Evolutionary conservation across 2,113 vertebrate species (phyloP).

Genomic region (Lontra canadensis): DNA sequence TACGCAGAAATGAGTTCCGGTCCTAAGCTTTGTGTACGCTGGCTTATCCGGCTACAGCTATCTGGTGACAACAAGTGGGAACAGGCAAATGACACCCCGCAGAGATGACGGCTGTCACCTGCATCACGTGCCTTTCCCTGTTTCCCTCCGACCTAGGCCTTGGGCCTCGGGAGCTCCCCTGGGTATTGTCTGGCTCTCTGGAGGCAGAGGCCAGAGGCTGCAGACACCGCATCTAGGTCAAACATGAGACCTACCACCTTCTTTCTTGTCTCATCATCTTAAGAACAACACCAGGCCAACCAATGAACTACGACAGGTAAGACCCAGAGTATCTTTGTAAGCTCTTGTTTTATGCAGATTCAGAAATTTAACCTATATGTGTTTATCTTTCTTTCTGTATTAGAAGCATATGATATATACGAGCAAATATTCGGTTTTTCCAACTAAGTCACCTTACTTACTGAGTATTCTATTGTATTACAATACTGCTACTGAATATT

Average conservation of each 20-base stretch:
- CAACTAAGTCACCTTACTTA: not conserved
- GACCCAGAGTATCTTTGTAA: not conserved
- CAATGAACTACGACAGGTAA: not conserved
- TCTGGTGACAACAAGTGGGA: not conserved
- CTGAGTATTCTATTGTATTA: too few relatives aligned
- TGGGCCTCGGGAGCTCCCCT: not conserved
- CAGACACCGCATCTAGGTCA: not conserved
- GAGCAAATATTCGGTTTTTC: not conserved
- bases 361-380: not conserved
- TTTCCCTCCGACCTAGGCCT: not conserved
- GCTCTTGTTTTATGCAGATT: not conserved
- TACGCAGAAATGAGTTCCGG: not conserved
- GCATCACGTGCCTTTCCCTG: not conserved
- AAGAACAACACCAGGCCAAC: not conserved
- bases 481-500: not conserved
- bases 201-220: not conserved
- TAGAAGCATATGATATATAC: not conserved
- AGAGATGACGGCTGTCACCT: not conserved
- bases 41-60: rapidly evolving
- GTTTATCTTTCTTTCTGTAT: not conserved
- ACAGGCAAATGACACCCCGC: rapidly evolving
- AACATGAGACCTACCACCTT: not conserved
- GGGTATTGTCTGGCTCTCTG: not conserved
- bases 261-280: not conserved
- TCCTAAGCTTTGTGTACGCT: rapidly evolving